Evolutionary conservation across 2,797 vertebrate species (phyloP).

Genomic region (Telmatherina bonti): DNA sequence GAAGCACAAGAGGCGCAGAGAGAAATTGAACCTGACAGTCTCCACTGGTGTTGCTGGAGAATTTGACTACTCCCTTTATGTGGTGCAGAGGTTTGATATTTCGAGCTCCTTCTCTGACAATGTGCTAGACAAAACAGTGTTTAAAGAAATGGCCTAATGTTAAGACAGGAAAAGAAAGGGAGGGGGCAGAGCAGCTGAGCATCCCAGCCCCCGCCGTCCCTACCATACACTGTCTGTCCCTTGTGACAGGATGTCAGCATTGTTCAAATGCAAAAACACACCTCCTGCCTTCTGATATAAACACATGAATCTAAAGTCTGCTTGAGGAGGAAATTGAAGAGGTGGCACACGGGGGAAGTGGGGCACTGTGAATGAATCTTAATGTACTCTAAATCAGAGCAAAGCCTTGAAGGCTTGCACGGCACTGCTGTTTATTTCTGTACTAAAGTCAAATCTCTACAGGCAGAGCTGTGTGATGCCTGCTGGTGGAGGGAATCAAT

Average conservation of each 20-base stretch:
- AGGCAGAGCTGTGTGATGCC: conserved; percentile 70
- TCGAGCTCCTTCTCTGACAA: conserved; percentile 58
- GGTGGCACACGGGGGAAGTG: conserved; percentile 64
- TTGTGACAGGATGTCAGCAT: conserved; percentile 73
- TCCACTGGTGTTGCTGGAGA: conserved; percentile 69
- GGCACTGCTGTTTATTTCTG: conserved; percentile 75
- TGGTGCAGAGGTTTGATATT: conserved; percentile 62
- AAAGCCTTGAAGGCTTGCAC: conserved; percentile 70
- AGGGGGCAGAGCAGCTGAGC: conserved; percentile 32
- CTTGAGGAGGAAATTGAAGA: conserved; percentile 72
- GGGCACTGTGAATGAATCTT: conserved; percentile 73
- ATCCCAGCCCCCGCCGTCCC: conserved; percentile 33
- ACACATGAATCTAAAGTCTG: conserved; percentile 69
- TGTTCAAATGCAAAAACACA: conserved; percentile 73
- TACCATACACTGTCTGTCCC: conserved; percentile 52
- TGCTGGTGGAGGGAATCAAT: conserved; percentile 75
- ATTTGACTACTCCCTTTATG: conserved; percentile 67
- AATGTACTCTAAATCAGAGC: conserved; percentile 79
- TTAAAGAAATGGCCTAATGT: conserved; percentile 59
- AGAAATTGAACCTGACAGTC: conserved; percentile 69
- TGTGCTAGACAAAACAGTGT: conserved; percentile 66
- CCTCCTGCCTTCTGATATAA: conserved; percentile 69
- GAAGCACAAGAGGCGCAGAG: conserved; percentile 48
- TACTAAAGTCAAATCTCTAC: conserved; percentile 75
- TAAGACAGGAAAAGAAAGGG: conserved; percentile 55